Percentiles rank a stretch among this genome's conserved stretches.
phyloP scores from a whole-genome alignment of 2,113 vertebrate genomes.

The Cinclus cinclus region DNA sequence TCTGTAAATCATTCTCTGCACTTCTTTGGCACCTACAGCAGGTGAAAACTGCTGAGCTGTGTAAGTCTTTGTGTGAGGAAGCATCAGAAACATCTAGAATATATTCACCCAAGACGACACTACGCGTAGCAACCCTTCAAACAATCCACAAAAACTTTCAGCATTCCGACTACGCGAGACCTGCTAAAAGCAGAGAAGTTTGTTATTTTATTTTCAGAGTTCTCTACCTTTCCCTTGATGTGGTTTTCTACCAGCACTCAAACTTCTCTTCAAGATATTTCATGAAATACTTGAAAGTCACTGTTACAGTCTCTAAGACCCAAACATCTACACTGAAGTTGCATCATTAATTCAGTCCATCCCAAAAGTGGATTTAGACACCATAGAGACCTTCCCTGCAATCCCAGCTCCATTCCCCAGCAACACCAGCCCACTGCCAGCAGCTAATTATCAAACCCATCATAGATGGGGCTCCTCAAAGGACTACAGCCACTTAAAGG shows the following conservation, averaged over 20 bases:
- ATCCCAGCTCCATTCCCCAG: not conserved
- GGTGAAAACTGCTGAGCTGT: not conserved
- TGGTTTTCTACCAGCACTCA: not conserved
- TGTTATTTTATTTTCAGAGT: not conserved
- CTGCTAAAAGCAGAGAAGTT: not conserved
- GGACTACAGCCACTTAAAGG: not conserved
- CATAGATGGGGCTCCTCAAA: not conserved
- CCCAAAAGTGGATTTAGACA: not conserved
- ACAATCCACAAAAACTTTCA: not conserved
- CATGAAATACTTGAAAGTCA: not conserved
- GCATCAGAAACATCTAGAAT: not conserved
- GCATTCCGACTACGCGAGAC: not conserved
- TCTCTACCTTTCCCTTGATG: not conserved
- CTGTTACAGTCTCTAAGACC: not conserved
- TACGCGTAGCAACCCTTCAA: not conserved
- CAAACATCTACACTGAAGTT: not conserved
- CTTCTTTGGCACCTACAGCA: not conserved
- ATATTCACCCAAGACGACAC: not conserved
- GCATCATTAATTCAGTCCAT: not conserved
- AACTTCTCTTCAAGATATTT: not conserved
- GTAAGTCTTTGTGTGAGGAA: not conserved
- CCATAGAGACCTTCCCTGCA: not conserved
- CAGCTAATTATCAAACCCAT: not conserved
- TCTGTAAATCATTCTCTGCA: not conserved
- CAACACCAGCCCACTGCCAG: not conserved